Base-by-base conservation (phyloP, 64 coral and sea anemone genomes). In the Cladopsammia gracilis region DNA sequence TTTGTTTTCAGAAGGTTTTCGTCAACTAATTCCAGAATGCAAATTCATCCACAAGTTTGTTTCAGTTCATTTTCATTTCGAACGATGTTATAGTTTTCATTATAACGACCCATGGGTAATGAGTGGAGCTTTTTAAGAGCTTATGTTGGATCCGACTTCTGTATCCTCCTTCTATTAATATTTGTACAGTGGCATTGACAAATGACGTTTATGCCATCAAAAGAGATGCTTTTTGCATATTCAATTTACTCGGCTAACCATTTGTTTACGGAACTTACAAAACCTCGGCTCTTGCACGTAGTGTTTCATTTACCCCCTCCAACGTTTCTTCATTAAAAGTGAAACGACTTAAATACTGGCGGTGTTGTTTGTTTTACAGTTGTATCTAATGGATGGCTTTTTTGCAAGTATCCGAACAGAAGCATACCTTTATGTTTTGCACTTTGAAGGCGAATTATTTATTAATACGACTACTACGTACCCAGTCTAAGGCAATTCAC, bases 251-350 rank as follows among this genome's bases (percentile, higher is more conserved):
- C 9, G 34, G 48, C 49, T 47, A 66, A 62, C 22, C 16, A 66
- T 66, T 66, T 84, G 80, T 84, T 84, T 84, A 18, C 80, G 20
- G 45, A 84, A 26, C 46, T 12, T 19, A 49, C 18, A 66, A 44
- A 67, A 13, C 62, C 44, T 84, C 80, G 8, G n/a, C 44, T 49
- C 20, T 19, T 22, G 19, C 9, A 18, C 80, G 22, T 50, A 67
- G 61, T 49, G 23, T 66, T 64, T 53, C 62, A n/a, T 84, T 84
- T 84, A 84, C 80, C 80, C 80, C 80, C 80, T 67, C 22, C 45
- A 84, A 84, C 46, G 80, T 84, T 84, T 84, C 80, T 67, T 68
- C 45, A 84, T 84, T 66, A n/a, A n/a, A 84, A 84, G 7, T 7
- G 10, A 15, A 53, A 25, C 19, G 62, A n/a, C 19, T 62, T 49